Evolutionary conservation across 2,888 invertebrate genomes (phyloP).

Genomic region (Limnephilus rhombicus): DNA sequence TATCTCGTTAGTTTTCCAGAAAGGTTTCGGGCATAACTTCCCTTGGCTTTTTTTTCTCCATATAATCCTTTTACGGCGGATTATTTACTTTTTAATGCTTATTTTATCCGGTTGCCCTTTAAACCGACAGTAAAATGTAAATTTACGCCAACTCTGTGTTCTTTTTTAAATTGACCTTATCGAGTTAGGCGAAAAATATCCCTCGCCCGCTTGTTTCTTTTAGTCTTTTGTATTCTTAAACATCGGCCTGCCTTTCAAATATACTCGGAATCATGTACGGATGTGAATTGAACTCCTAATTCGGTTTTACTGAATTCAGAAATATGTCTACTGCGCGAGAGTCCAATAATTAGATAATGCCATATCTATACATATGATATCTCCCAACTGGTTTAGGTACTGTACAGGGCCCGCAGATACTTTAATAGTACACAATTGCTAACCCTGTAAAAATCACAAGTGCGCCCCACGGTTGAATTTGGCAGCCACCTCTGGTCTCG

Average conservation of each 20-base stretch:
- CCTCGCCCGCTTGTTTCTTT: not conserved
- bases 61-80: constrained; percentile 41
- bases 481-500: too few species aligned
- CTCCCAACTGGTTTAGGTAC: too few species aligned
- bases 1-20: constrained; percentile 36
- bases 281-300: not conserved
- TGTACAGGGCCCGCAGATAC: too few species aligned
- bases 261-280: not conserved
- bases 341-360: too few species aligned
- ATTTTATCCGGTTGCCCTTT: constrained; percentile 32
- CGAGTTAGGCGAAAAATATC: constrained; percentile 11
- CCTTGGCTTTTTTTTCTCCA: constrained; percentile 40
- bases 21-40: constrained; percentile 40
- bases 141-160: constrained; percentile 32
- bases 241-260: not conserved
- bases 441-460: too few species aligned
- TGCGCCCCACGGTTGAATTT: too few species aligned
- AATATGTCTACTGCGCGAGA: not conserved
- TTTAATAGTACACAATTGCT: too few species aligned
- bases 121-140: constrained; percentile 36
- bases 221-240: not conserved
- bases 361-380: too few species aligned
- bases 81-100: constrained; percentile 45
- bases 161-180: constrained; percentile 21
- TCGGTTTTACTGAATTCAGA: not conserved